Base-by-base conservation (phyloP, 1,140 invertebrate genomes). In the Dufourea novaeangliae region DNA sequence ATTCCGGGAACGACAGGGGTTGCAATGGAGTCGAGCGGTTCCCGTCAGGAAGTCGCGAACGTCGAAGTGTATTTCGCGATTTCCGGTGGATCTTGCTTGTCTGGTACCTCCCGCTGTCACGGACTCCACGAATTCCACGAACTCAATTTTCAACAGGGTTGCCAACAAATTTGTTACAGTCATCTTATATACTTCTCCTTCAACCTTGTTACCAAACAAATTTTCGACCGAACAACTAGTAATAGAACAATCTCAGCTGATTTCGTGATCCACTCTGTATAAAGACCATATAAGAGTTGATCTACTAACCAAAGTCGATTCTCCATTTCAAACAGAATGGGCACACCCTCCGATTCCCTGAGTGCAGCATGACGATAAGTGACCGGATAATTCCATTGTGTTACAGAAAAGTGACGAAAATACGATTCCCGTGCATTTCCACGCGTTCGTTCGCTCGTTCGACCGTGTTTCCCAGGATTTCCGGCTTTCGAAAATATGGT, bases 51-150 rank as follows among this genome's bases (percentile, higher is more conserved):
- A 83, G 64, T 44, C 29, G 56, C 79, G 34, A 46, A 50, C 46
- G n/a, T 73, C 44, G 27, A 76, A 69, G 64, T 69, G 66, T 75
- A 62, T 83, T 41, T 52, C 10, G 54, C 37, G 83, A 83, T 67
- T 80, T 80, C 52, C 72, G 41, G 44, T 57, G 62, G n/a, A 76
- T 64, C 44, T 78, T 56, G 44, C 29, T 56, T 12, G 64, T 69
- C 22, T 41, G 8, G 20, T 25, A 2, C 4, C 3, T 10, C 44
- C 7, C 5, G 27, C 27, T n/a, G 2, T 22, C 70, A 3, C 10
- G 8, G 29, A 59, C 59, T 68, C 59, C 5, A 71, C 34, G 66
- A n/a, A n/a, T n/a, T n/a, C n/a, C n/a, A n/a, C n/a, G n/a, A n/a
- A n/a, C n/a, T n/a, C n/a, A n/a, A n/a, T n/a, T n/a, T n/a, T n/a